phyloP scores from a whole-genome alignment of 2,113 vertebrate genomes.

The Phasianus colchicus region DNA sequence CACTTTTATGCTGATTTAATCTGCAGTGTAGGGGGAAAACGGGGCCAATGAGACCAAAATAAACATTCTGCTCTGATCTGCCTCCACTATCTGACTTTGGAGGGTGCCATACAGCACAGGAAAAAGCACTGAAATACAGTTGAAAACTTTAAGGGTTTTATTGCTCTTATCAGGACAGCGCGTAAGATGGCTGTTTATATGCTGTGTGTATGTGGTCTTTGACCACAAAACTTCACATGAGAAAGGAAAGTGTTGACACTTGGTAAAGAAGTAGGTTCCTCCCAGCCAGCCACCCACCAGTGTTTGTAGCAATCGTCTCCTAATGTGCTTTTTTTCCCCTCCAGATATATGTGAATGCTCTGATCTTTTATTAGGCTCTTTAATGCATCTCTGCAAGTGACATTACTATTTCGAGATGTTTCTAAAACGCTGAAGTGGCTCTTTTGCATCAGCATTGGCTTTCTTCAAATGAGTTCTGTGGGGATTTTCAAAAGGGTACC shows the following conservation, averaged over 20 bases:
- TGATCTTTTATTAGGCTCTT: constrained; percentile 61
- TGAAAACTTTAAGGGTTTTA: not conserved
- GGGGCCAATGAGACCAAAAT: not conserved
- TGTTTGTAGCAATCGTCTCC: constrained; percentile 34
- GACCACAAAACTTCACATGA: constrained; percentile 68
- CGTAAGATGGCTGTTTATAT: not conserved
- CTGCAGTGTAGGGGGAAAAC: not conserved
- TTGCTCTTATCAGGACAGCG: constrained; percentile 13
- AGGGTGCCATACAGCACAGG: not conserved
- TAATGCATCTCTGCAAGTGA: constrained; percentile 19
- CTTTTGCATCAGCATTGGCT: constrained; percentile 10
- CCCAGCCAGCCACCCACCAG: constrained; percentile 59
- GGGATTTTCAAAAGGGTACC: not conserved
- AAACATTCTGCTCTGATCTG: constrained; percentile 10
- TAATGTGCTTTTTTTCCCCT: constrained; percentile 7
- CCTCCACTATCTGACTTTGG: not conserved
- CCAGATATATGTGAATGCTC: constrained; percentile 45
- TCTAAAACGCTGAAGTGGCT: not conserved
- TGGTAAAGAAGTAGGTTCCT: constrained; percentile 69
- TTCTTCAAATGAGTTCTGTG: not conserved
- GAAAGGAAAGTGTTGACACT: constrained; percentile 69
- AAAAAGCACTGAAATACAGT: not conserved
- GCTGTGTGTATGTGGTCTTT: constrained; percentile 52
- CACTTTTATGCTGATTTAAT: not conserved
- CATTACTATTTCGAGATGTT: not conserved